Percentiles rank a stretch among this genome's conserved stretches.
Conservation (phyloP, 2,888 invertebrate species). For the Amblyjoppa fuscipennis region DNA sequence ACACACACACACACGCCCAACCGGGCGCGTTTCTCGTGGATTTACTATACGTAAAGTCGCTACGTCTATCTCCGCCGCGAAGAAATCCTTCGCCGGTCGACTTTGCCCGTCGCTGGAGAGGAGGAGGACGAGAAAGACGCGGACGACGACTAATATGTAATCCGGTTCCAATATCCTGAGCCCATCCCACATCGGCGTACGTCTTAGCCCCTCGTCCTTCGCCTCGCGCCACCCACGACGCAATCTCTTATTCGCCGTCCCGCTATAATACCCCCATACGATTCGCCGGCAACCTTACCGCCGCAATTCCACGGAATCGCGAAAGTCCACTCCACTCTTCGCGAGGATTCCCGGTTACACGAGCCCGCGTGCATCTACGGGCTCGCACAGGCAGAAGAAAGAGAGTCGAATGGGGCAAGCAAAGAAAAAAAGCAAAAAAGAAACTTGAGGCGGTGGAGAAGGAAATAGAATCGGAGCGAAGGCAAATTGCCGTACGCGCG, state of each 20-base stretch:
- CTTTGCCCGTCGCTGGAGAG: constrained; percentile 22
- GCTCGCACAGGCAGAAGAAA: neutral
- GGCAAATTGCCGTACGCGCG: constrained; percentile 35
- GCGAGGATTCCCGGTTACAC: constrained; percentile 30
- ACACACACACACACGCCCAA: neutral
- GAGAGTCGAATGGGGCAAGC: neutral
- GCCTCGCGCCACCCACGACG: neutral
- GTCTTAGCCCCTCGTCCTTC: constrained; percentile 68
- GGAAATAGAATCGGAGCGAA: constrained; percentile 33
- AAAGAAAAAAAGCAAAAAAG: too few species aligned
- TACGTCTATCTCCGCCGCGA: constrained; percentile 10
- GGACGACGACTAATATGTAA: constrained; percentile 79
- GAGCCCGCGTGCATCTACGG: constrained; percentile 11
- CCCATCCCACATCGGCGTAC: constrained; percentile 67
- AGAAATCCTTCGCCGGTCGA: constrained; percentile 43
- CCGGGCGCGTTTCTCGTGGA: neutral
- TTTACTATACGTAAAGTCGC: constrained; percentile 1
- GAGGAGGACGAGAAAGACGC: constrained; percentile 66
- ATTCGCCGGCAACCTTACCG: constrained; percentile 12
- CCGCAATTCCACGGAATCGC: constrained; percentile 41
- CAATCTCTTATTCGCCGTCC: neutral
- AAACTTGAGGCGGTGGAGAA: constrained; percentile 1
- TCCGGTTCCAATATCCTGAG: constrained; percentile 81
- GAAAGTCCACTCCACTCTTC: constrained; percentile 31
- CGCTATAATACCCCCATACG: neutral